Percentiles rank a stretch among this genome's conserved stretches.
These are phyloP conservation scores for Eupeodes latifasciatus DNA, from an alignment of 2,888 invertebrate genomes.

Conservation along the genomic window DNA sequence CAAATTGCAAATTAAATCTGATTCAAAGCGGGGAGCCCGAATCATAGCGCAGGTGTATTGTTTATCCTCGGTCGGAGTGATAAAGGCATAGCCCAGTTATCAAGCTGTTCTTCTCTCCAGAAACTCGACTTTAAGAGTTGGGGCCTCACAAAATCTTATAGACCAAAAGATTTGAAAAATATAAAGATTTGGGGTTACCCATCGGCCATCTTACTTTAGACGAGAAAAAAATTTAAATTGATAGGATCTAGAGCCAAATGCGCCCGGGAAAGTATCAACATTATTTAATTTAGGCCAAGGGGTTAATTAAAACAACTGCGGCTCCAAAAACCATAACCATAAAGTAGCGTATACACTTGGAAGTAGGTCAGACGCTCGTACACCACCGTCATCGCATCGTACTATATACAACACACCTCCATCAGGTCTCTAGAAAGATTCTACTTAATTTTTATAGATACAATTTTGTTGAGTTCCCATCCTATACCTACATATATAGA, in stretches of 20 bases:
- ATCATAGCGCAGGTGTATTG: slow-evolving; percentile 2
- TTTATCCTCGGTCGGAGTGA: neutral
- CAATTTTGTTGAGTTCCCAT: neutral
- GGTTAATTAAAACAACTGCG: slow-evolving; percentile 75
- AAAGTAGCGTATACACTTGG: slow-evolving; percentile 59
- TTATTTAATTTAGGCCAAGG: slow-evolving; percentile 76
- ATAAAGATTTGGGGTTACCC: slow-evolving; percentile 15
- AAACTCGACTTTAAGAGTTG: neutral
- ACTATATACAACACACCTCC: neutral
- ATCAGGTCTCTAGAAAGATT: slow-evolving; percentile 38
- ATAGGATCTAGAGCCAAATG: slow-evolving; percentile 18
- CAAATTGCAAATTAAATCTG: slow-evolving; percentile 72
- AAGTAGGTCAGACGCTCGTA: slow-evolving; percentile 71
- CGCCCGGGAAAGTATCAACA: slow-evolving; percentile 66
- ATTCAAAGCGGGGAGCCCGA: neutral
- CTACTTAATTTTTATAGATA: slow-evolving; percentile 30
- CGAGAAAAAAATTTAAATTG: slow-evolving; percentile 12
- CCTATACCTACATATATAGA: no score
- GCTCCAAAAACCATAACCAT: slow-evolving; percentile 74
- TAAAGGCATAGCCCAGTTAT: neutral
- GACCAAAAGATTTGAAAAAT: neutral
- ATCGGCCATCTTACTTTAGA: neutral
- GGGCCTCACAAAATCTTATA: neutral
- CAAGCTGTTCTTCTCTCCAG: neutral
- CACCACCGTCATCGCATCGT: neutral